Percentiles rank a stretch among this genome's conserved stretches.
Conservation (phyloP, 2,113 vertebrate species). For the Scomber japonicus region DNA sequence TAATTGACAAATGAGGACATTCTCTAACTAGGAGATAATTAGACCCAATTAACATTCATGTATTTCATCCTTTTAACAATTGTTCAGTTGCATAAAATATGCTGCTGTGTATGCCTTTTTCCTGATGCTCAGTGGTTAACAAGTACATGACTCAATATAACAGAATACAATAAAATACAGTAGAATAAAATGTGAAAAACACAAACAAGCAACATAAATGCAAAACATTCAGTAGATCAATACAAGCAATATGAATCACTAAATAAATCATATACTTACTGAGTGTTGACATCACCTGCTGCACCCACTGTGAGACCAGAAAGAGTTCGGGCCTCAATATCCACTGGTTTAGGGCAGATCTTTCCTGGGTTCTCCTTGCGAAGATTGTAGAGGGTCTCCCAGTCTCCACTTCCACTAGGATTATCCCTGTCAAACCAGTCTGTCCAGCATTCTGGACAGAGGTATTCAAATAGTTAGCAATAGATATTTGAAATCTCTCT, state of each 20-base stretch:
- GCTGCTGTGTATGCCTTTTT: not conserved
- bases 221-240: not conserved
- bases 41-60: not conserved
- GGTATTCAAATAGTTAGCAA: not conserved
- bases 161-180: too few relatives aligned
- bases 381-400: constrained; percentile 33
- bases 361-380: constrained; percentile 22
- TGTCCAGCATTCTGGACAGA: constrained; percentile 51
- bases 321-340: constrained; percentile 45
- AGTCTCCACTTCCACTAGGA: constrained; percentile 50
- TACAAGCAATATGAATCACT: not conserved
- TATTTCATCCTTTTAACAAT: not conserved
- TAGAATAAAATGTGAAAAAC: not conserved
- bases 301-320: constrained; percentile 24
- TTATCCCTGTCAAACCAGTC: constrained; percentile 68
- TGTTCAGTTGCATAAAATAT: not conserved
- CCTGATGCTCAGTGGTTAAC: not conserved
- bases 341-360: constrained; percentile 42
- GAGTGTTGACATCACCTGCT: constrained; percentile 43
- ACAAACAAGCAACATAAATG: not conserved
- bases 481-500: not conserved
- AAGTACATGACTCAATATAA: not conserved
- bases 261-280: constrained; percentile 23
- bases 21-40: not conserved
- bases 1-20: too few relatives aligned